Evolutionary conservation across 2,113 vertebrate genomes (phyloP), one percentile per base, ranked within the genome.

Genomic region (Trinectes maculatus): DNA sequence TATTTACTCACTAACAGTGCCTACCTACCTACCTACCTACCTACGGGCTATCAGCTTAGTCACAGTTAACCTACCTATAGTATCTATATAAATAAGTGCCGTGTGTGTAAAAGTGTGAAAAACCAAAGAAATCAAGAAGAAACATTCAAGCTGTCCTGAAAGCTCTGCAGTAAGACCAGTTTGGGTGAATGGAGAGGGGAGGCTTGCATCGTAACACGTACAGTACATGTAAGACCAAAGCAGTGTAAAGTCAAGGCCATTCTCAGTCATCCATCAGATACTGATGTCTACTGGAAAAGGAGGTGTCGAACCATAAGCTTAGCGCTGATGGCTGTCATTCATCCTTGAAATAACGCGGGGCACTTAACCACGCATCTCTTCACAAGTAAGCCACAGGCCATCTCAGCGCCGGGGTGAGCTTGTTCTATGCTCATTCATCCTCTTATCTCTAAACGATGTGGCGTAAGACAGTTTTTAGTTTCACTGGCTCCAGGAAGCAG

Each of bases 111-210:
- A 52, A 52, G 18, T 22, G 51, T 54, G 51, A 61, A 74, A 76
- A 80, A 85, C 82, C 36, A 59, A 83, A 84, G 25, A 46, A 77
- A 85, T 86, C 46, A 71, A 77, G 70, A 85, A 85, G 61, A 90
- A 88, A 89, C 87, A 89, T 88, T 91, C 91, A 88, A 86, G 71
- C 82, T 87, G 88, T 90, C 91, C 81, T 90, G 83, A 91, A 92
- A 89, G 85, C 83, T 89, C 85, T 89, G 77, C 82, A 87, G 58
- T 84, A 86, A 85, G 82, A 87, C 85, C 83, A 75, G 74, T 79
- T 80, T 79, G 66, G 85, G 85, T 89, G 85, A 88, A 88, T 85
- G 86, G 62, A 63, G 57, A 19, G 26, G 49, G 12, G 18, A 12
- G 11, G 84, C 72, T 89, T 87, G 85, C 81, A 84, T 86, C 82